Base-by-base conservation (phyloP, 2,888 invertebrate genomes). In the Drosophila villosipedis region DNA sequence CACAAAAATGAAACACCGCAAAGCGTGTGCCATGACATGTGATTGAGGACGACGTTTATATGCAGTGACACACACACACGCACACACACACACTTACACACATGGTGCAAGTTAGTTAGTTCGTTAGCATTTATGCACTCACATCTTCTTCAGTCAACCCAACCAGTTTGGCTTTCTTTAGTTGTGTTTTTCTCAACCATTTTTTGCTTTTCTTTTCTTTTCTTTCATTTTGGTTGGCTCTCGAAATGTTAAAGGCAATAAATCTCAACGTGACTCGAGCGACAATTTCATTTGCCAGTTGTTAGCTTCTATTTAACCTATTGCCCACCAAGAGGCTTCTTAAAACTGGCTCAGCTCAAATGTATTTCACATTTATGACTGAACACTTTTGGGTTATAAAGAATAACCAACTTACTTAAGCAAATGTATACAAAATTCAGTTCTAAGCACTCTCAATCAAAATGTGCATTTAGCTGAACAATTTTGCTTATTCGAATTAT, bases 21-120 rank as follows among this genome's bases (percentile, higher is more conserved):
- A 85, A 87, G 80, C 84, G 85, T 87, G 82, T 83, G 80, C 80
- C 88, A 76, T 91, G 89, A 89, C 90, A 89, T 91, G 85, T 89
- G 91, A 91, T 91, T 91, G 89, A 90, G 83, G 83, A 91, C 82
- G 88, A 88, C 90, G 80, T 89, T 89, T 80, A 86, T 84, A 71
- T 77, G 84, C 76, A 78, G 59, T 54, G 71, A 69, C 76, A 62
- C 54, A 74, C 67, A 70, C 76, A 62, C 54, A 62, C 35, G 58
- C 64, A 68, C 50, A 50, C 35, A 37, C 22, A 57, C 37, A 64
- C 47, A 64, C 31, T 49, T 37, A 28, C 53, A 54, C 69, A 76
- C 88, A 68, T 78, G 90, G 16, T 16, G 16, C 47, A 47, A 87
- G 88, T 87, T 89, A 86, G 85, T 86, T 86, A 86, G 85, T 86